Conservation (phyloP, 1,140 invertebrate species). For the Hypsibius dujardini region DNA sequence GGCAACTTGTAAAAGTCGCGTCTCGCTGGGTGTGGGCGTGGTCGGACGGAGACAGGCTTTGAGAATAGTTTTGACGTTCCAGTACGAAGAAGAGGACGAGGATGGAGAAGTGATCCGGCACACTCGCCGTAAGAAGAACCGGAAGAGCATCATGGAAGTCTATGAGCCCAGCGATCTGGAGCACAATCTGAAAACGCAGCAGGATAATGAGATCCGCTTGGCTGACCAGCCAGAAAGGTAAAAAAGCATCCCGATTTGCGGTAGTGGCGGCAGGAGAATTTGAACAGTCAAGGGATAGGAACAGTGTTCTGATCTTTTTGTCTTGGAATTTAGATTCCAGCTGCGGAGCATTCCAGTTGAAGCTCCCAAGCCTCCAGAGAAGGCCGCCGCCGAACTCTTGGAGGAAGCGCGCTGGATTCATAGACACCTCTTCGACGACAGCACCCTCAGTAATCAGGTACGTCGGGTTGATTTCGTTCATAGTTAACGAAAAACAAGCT, state of each 20-base stretch:
- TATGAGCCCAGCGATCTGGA: conserved; percentile 95
- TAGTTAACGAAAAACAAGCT: too few species aligned
- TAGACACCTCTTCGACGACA: conserved; percentile 40
- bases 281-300: conserved; percentile 19
- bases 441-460: conserved; percentile 11
- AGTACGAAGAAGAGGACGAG: conserved; percentile 37
- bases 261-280: too few species aligned
- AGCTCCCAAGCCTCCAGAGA: conserved; percentile 48
- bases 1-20: too few species aligned
- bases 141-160: conserved; percentile 55
- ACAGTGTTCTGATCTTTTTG: not conserved
- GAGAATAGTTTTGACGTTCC: conserved; percentile 18
- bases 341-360: conserved; percentile 56
- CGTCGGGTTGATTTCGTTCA: too few species aligned
- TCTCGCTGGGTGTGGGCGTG: not conserved
- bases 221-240: conserved; percentile 67
- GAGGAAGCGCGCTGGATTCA: conserved; percentile 96
- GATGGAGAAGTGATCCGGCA: conserved; percentile 32
- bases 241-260: too few species aligned
- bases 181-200: conserved; percentile 78
- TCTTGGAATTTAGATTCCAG: conserved; percentile 46
- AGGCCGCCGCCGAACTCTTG: conserved; percentile 60
- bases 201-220: conserved; percentile 73
- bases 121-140: conserved; percentile 48
- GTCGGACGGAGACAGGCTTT: not conserved